Percentiles rank a stretch among this genome's conserved stretches.
phyloP scores from a whole-genome alignment of 1,140 invertebrate species.

The Paraescarpia echinospica region DNA sequence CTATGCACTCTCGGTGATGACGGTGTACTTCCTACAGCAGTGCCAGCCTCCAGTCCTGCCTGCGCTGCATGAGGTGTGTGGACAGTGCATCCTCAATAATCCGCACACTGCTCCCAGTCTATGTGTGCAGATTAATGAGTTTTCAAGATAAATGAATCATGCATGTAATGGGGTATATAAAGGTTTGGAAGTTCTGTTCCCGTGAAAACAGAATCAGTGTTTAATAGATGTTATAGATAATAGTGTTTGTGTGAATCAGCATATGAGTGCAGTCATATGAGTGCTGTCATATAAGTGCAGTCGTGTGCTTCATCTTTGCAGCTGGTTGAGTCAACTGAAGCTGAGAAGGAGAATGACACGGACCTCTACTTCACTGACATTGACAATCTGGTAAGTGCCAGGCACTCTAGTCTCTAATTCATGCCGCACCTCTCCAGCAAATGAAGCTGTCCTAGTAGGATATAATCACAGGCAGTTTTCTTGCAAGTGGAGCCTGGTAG shows the following conservation, averaged over 20 bases:
- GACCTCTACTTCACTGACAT: conserved; percentile 29
- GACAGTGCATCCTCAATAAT: neutral
- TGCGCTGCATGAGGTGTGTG: conserved; percentile 45
- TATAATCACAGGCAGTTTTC: too few species aligned
- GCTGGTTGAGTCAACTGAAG: conserved; percentile 1
- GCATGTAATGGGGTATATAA: too few species aligned
- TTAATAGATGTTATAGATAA: too few species aligned
- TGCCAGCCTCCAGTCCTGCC: conserved; percentile 49
- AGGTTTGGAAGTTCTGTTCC: too few species aligned
- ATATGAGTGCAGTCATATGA: neutral
- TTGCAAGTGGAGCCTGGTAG: too few species aligned
- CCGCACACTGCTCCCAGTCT: too few species aligned
- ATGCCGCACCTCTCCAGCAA: neutral
- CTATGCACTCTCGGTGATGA: conserved; percentile 50
- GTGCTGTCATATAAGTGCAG: too few species aligned
- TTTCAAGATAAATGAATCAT: too few species aligned
- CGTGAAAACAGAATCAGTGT: too few species aligned
- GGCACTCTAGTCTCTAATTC: neutral
- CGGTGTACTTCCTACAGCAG: conserved; percentile 54
- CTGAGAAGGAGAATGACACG: neutral
- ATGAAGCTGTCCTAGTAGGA: neutral
- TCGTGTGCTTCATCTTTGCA: neutral
- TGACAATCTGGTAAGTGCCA: conserved; percentile 9
- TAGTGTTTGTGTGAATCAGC: too few species aligned
- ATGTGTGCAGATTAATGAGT: too few species aligned